Evolutionary conservation across 2,888 invertebrate species (phyloP).

Genomic region (Thymelicus sylvestris): DNA sequence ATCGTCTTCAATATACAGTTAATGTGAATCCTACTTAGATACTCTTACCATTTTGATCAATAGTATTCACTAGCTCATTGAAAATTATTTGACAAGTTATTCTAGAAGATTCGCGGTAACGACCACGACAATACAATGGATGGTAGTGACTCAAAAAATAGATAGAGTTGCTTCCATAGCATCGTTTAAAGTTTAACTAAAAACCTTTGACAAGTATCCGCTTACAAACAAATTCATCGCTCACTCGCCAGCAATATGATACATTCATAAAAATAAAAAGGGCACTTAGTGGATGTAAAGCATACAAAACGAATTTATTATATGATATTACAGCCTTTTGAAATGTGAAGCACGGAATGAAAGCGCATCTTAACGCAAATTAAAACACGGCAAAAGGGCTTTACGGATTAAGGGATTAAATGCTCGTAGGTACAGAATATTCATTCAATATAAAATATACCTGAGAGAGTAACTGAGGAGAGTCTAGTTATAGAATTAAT

Average conservation of each 20-base stretch:
- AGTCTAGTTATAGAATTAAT: not conserved
- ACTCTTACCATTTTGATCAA: no score
- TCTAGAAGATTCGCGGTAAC: no score
- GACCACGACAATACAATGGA: no score
- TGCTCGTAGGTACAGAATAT: slow-evolving; percentile 7
- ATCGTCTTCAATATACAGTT: no score
- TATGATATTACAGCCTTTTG: slow-evolving; percentile 32
- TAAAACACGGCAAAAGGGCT: slow-evolving; percentile 19
- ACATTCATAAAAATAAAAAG: slow-evolving; percentile 1
- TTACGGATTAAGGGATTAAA: not conserved
- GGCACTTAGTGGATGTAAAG: slow-evolving; percentile 27
- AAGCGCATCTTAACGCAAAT: slow-evolving; percentile 33
- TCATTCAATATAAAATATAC: slow-evolving; percentile 9
- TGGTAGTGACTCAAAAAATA: no score
- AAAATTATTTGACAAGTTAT: no score
- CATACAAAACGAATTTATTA: slow-evolving; percentile 30
- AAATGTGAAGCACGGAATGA: slow-evolving; percentile 27
- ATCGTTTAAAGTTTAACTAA: no score
- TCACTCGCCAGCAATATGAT: not conserved
- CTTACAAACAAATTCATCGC: not conserved
- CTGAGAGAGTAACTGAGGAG: not conserved
- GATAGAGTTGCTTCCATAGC: no score
- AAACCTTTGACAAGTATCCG: no score
- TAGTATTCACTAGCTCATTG: no score
- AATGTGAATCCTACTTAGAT: no score